phyloP scores from a whole-genome alignment of 2,113 vertebrate genomes.

The Alligator mississippiensis region DNA sequence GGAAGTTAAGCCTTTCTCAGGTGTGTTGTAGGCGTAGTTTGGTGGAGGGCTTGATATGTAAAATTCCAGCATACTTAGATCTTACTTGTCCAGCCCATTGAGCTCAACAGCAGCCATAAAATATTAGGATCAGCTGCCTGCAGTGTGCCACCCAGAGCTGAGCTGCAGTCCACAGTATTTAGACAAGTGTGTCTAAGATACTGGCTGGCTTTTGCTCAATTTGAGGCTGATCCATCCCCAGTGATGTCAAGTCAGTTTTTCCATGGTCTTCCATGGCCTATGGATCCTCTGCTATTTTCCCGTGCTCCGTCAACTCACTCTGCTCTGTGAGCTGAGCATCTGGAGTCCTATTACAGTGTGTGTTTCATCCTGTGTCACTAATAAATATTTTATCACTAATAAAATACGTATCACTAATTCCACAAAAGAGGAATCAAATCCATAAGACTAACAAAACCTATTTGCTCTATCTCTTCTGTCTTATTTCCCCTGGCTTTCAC shows the following conservation, averaged over 20 bases:
- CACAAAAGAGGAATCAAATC: not conserved
- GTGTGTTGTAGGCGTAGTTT: not conserved
- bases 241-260: accelerated
- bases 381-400: too few species aligned
- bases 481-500: not conserved
- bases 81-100: not conserved
- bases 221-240: not conserved
- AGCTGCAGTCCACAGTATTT: accelerated
- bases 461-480: not conserved
- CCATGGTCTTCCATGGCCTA: not conserved
- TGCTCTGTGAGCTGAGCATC: not conserved
- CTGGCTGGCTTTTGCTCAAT: not conserved
- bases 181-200: not conserved
- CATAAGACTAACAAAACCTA: not conserved
- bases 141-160: not conserved
- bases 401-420: too few species aligned
- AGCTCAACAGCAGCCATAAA: not conserved
- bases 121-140: not conserved
- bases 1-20: not conserved
- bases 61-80: accelerated
- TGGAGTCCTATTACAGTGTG: not conserved
- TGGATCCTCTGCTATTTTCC: not conserved
- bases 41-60: not conserved
- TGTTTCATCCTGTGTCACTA: too few species aligned
- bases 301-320: not conserved